Evolutionary conservation across 2,888 invertebrate species (phyloP).

Genomic region (Netelia melanura): DNA sequence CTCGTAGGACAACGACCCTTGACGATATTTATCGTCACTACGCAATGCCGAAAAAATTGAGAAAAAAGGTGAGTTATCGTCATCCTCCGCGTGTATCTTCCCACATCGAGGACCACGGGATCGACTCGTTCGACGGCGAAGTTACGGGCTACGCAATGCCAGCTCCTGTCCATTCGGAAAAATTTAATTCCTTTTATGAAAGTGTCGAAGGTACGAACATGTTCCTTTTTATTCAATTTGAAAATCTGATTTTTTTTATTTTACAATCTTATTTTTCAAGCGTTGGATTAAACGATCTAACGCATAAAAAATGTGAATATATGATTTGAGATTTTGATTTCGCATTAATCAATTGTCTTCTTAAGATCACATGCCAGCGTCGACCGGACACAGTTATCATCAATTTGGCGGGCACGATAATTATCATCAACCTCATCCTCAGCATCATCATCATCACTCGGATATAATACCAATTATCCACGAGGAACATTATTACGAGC

Average conservation of each 20-base stretch:
- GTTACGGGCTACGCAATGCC: conserved; percentile 86
- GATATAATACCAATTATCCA: conserved; percentile 76
- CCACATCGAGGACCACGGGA: conserved; percentile 82
- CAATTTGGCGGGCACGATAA: conserved; percentile 71
- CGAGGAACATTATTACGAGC: conserved; percentile 79
- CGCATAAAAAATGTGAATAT: conserved; percentile 3
- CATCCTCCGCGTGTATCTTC: conserved; percentile 73
- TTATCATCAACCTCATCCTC: conserved; percentile 72
- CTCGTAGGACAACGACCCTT: conserved; percentile 88
- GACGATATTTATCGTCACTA: conserved; percentile 90
- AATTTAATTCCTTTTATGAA: conserved; percentile 74
- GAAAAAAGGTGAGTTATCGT: conserved; percentile 69
- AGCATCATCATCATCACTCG: conserved; percentile 67
- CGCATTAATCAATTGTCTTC: neutral
- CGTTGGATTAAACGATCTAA: neutral
- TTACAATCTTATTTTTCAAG: neutral
- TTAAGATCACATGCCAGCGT: conserved; percentile 70
- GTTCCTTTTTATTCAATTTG: conserved; percentile 15
- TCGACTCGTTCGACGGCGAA: conserved; percentile 88
- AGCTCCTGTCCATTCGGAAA: conserved; percentile 78
- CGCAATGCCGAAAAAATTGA: conserved; percentile 81
- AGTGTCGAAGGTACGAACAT: conserved; percentile 67
- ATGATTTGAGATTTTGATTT: conserved; percentile 57
- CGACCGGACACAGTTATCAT: conserved; percentile 77
- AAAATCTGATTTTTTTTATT: neutral